Base-by-base conservation (phyloP, 2,113 vertebrate species). In the Xenus cinereus region DNA sequence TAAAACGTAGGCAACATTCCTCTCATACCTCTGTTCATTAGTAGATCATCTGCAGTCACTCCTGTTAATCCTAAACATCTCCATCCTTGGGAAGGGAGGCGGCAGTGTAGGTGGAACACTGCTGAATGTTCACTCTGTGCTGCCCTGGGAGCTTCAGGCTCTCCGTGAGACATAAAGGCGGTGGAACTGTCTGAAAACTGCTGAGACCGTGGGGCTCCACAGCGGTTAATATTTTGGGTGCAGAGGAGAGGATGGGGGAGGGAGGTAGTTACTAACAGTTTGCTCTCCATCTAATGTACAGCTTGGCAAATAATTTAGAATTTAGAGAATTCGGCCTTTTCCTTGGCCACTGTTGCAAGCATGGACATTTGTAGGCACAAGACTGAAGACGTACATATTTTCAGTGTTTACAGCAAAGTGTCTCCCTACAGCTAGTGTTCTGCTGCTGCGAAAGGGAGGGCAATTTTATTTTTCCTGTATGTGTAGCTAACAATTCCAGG, bases 401-500 rank as follows among this genome's bases (percentile, higher is more conserved):
- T 41, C 53, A 45, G 48, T 57, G 57, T 79, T 93, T 50, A 41
- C 16, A 12, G 43, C 41, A 66, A 43, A 75, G 53, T 6, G 8
- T 46, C 45, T 71, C 77, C 57, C 48, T 48, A 30, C n/a, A 82
- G 73, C 69, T 56, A 12, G 30, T 79, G 22, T 56, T 76, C 35
- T 92, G 57, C 50, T 79, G 14, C 56, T 64, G 78, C 22, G 16
- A 94, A 92, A 80, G 77, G 69, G 32, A 92, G 69, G 73, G 35
- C 37, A 48, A 16, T 76, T 39, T 46, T 93, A 48, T 84, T 96
- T 92, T 95, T 97, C 96, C 95, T 95, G 71, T 89, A n/a, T 23
- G 57, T 32, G 17, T 24, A 68, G 41, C 51, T 76, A 94, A 97
- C 96, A 97, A 97, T 96, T 91, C 94, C 89, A 91, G 97, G 94